A percentile compares a stretch with the other conserved stretches of the same genome.
phyloP scores from a whole-genome alignment of 1,140 invertebrate species.

The Caenorhabditis elegans region WBcel235 BX284605.5:10319501-10320000 shows the following conservation, averaged over 20 bases:
- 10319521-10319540: slow-evolving; percentile 36
- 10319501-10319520: slow-evolving; percentile 34
- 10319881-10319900: slow-evolving; percentile 84
- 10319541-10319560: background rate
- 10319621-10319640: background rate
- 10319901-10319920: slow-evolving; percentile 79
- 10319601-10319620: background rate
- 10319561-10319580: background rate
- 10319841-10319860: slow-evolving; percentile 84
- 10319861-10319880: slow-evolving; percentile 86
- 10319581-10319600: slow-evolving; percentile 1
- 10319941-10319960: slow-evolving; percentile 77
- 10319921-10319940: slow-evolving; percentile 83
- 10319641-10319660: slow-evolving; percentile 31
- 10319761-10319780: slow-evolving; percentile 47
- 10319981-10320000: slow-evolving; percentile 79
- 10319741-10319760: slow-evolving; percentile 88
- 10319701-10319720: slow-evolving; percentile 85
- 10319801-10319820: slow-evolving; percentile 50
- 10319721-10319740: slow-evolving; percentile 89
- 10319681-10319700: slow-evolving; percentile 81
- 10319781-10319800: slow-evolving; percentile 50
- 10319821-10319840: slow-evolving; percentile 88
- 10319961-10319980: slow-evolving; percentile 81
- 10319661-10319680: slow-evolving; percentile 67